Evolutionary conservation across 1,140 invertebrate species (phyloP).

Genomic region (Chironomus tepperi): DNA sequence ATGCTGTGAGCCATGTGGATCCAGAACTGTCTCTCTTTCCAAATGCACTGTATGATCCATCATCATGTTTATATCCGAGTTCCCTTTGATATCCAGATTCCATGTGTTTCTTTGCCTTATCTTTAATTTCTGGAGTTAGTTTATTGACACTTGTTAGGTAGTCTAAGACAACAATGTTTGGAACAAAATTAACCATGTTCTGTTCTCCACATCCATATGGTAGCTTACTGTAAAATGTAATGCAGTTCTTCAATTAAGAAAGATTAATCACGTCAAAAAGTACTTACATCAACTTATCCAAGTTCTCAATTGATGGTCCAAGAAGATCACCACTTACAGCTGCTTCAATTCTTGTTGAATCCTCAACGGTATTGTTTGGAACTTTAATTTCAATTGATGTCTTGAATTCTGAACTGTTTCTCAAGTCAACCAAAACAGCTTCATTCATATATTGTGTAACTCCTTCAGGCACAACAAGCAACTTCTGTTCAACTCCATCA

Average conservation of each 20-base stretch:
- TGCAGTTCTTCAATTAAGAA: too few species aligned
- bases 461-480: conserved; percentile 66
- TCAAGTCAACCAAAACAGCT: conserved; percentile 60
- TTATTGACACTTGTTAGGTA: conserved; percentile 47
- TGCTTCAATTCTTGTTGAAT: conserved; percentile 57
- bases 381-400: conserved; percentile 56
- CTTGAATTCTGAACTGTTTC: conserved; percentile 43
- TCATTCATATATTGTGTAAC: conserved; percentile 63
- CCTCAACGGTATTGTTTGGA: conserved; percentile 55
- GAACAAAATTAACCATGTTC: conserved; percentile 88
- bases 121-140: conserved; percentile 48
- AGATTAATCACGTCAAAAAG: neutral
- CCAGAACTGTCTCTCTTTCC: conserved; percentile 69
- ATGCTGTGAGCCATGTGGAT: conserved; percentile 94
- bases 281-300: conserved; percentile 53
- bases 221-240: conserved; percentile 42
- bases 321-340: conserved; percentile 63
- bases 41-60: conserved; percentile 94
- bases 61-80: conserved; percentile 75
- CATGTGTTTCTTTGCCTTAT: conserved; percentile 65
- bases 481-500: conserved; percentile 55
- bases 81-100: conserved; percentile 88
- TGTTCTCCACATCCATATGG: conserved; percentile 91
- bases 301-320: conserved; percentile 57
- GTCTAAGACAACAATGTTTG: conserved; percentile 76